phyloP scores from a whole-genome alignment of 2,888 invertebrate species.

The Brachylomia viminalis region DNA sequence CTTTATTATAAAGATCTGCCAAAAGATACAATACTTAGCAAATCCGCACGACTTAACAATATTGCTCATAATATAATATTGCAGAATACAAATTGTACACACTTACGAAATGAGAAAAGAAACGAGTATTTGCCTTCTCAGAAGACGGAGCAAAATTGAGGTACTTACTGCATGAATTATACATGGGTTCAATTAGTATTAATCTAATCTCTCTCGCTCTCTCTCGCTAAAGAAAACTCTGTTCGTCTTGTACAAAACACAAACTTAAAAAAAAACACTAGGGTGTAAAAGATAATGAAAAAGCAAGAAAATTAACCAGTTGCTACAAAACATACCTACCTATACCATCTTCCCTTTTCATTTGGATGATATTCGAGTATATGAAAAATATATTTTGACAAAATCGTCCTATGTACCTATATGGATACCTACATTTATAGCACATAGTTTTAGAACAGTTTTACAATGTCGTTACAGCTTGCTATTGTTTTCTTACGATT shows the following conservation, averaged over 20 bases:
- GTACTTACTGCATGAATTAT: slow-evolving; percentile 30
- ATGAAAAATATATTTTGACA: neutral
- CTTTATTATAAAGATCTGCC: neutral
- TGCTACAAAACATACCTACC: neutral
- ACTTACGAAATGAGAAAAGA: neutral
- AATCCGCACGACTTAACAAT: slow-evolving; percentile 27
- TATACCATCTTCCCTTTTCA: neutral
- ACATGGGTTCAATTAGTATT: slow-evolving; percentile 18
- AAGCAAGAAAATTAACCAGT: no score
- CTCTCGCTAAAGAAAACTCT: neutral
- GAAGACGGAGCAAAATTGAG: neutral
- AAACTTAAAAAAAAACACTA: neutral
- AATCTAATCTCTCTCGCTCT: slow-evolving; percentile 32
- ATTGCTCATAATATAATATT: slow-evolving; percentile 36
- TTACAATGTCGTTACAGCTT: neutral
- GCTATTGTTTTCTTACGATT: neutral
- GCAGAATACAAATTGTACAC: slow-evolving; percentile 25
- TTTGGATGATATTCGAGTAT: neutral
- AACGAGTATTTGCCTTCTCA: slow-evolving; percentile 15
- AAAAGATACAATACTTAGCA: slow-evolving; percentile 15
- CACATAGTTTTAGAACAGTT: neutral
- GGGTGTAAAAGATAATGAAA: neutral
- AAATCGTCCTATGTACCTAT: neutral
- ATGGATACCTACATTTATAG: neutral
- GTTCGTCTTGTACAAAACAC: neutral